Percentiles rank a stretch among this genome's conserved stretches.
Conservation (phyloP, 2,888 invertebrate genomes). For the Dorcus hopei region DNA sequence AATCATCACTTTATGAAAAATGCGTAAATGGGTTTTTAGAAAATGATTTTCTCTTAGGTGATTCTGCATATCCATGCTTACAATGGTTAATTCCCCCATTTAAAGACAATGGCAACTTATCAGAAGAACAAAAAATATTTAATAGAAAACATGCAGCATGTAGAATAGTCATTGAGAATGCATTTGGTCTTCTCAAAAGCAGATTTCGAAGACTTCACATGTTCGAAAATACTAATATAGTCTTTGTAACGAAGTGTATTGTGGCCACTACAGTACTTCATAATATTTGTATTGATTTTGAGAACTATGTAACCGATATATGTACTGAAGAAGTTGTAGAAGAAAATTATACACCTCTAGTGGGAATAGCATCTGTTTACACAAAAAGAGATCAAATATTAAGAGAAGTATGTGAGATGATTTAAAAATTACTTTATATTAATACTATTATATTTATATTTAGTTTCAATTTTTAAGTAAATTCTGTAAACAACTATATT, state of each 20-base stretch:
- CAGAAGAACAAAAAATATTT: constrained; percentile 11
- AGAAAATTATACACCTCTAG: too few species aligned
- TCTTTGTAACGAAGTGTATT: constrained; percentile 15
- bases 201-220: constrained; percentile 22
- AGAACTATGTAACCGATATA: too few species aligned
- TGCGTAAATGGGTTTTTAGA: constrained; percentile 11
- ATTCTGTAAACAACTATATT: too few species aligned
- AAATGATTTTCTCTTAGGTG: constrained; percentile 22
- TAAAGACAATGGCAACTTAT: constrained; percentile 17
- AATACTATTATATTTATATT: too few species aligned
- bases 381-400: too few species aligned
- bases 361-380: too few species aligned
- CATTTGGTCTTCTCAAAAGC: constrained; percentile 25
- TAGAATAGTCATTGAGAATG: constrained; percentile 18
- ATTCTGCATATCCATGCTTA: constrained; percentile 24
- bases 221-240: constrained; percentile 19
- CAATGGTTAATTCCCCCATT: constrained; percentile 21
- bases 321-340: too few species aligned
- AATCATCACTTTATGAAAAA: constrained; percentile 16
- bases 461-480: too few species aligned
- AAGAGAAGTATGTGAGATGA: too few species aligned
- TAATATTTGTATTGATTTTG: constrained; percentile 16
- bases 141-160: constrained; percentile 21
- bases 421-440: too few species aligned
- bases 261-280: constrained; percentile 24